Evolutionary conservation across 2,888 invertebrate species (phyloP), one percentile per base, ranked within the genome.

Genomic region (Dicyrtoma fusca): DNA sequence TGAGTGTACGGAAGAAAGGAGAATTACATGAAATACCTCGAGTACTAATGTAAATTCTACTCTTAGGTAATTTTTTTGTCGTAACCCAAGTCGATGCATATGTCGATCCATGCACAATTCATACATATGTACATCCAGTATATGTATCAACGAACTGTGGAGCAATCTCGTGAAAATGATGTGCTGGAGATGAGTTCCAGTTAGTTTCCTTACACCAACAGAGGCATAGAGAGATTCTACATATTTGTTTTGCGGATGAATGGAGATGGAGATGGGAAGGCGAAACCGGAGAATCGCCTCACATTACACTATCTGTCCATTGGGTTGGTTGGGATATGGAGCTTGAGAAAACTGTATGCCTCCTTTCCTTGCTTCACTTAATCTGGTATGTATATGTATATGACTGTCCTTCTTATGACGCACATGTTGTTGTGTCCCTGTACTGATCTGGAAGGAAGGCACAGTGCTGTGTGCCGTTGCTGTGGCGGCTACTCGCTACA

Each of bases 231-330:
- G 10, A 10, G 11, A 19, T 53, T 49, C 59, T 26, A 59, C 19
- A 45, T 63, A 47, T 63, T 63, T 63, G 63, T 63, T 63, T 63
- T 63, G 17, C 26, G 51, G 34, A 65, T 53, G 65, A 26, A 26
- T 65, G 51, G 53, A 65, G 65, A 65, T 51, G 64, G 55, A 44
- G 55, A 55, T 21, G 17, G 45, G 19, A 21, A 44, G 26, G 61
- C n/a, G 61, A 49, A 62, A 62, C 42, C 19, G 62, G 62, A 59
- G 59, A 55, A 21, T 55, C 53, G 53, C 53, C n/a, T 55, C 53
- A 55, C 17, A 57, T 57, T 57, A 26, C 57, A 49, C 4, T n/a
- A n/a, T n/a, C n/a, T n/a, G n/a, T n/a, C n/a, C n/a, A n/a, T 17
- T 49, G 49, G n/a, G 11, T 49, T 49, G n/a, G 17, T 49, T 49